Base-by-base conservation (phyloP, 2,888 invertebrate species). In the Zeuzera pyrina region DNA sequence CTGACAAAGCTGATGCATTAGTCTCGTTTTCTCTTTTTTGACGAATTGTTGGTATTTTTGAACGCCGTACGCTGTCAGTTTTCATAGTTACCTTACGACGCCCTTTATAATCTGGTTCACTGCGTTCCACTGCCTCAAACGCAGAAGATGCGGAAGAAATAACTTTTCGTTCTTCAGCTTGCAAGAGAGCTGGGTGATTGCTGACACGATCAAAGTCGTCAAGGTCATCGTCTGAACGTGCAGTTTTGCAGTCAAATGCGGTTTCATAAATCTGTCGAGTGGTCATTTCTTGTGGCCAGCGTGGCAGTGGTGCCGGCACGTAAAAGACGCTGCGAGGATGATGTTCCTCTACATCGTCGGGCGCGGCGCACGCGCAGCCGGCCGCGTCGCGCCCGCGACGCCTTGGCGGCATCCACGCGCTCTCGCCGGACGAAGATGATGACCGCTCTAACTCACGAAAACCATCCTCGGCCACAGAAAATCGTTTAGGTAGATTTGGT, bases 221-320 rank as follows among this genome's bases (percentile, higher is more conserved):
- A 59, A 93, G 86, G 48, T 93, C 91, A 65, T 91, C 90, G 50
- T 91, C 90, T 5, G 93, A 93, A 43, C 91, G 89, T 59, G 89
- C 90, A 55, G 93, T 89, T 72, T 92, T 92, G 70, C 93, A 93
- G 72, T 94, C 94, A 70, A 94, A 94, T 36, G 94, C 94, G 34
- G 94, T 94, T 76, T 94, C 94, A 69, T 94, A 94, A 34, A 94
- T 87, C 73, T 92, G 92, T 55, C 92, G 87, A 67, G 84, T 78
- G 49, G 85, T 85, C 78, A 86, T 85, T 57, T 86, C 86, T 76
- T 74, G 81, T 59, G 84, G 81, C 73, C 86, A 88, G 67, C 89
- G 85, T 53, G 88, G 87, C 66, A 89, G 81, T 45, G 88, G 87
- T 55, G 89, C 88, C 57, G 88, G 89, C 63, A 89, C 88, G 70